phyloP scores from a whole-genome alignment of 2,888 invertebrate species.

The Drosophila siamana region DNA sequence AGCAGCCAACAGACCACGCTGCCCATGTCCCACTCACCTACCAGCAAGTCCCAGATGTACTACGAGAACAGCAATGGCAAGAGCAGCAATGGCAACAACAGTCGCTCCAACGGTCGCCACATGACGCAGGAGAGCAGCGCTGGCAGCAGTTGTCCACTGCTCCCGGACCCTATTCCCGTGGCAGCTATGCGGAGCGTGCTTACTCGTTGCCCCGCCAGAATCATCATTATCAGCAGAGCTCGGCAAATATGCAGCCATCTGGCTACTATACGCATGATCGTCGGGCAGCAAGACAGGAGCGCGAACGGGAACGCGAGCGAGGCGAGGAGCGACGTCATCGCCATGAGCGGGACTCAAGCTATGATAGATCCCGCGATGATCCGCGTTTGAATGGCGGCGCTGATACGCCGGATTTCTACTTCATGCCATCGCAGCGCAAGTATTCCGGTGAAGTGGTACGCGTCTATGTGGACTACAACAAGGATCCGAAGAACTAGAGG shows the following conservation, averaged over 20 bases:
- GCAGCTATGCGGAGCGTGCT: slow-evolving; percentile 87
- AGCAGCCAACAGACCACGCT: slow-evolving; percentile 84
- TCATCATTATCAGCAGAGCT: slow-evolving; percentile 84
- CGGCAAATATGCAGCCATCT: slow-evolving; percentile 82
- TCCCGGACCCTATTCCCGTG: slow-evolving; percentile 71
- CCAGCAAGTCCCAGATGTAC: slow-evolving; percentile 84
- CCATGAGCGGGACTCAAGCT: slow-evolving; percentile 79
- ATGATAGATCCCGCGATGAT: slow-evolving; percentile 82
- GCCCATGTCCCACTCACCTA: slow-evolving; percentile 85
- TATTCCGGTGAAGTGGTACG: slow-evolving; percentile 96
- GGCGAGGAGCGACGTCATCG: slow-evolving; percentile 79
- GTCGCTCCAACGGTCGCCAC: slow-evolving; percentile 58
- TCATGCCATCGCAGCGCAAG: slow-evolving; percentile 97
- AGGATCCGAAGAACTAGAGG: slow-evolving; percentile 87
- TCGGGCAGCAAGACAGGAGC: slow-evolving; percentile 83
- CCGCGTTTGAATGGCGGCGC: slow-evolving; percentile 83
- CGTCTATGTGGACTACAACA: slow-evolving; percentile 93
- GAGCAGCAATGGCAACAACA: slow-evolving; percentile 49
- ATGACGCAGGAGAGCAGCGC: slow-evolving; percentile 67
- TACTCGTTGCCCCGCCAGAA: slow-evolving; percentile 91
- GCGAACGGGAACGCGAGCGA: slow-evolving; percentile 51
- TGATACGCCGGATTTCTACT: slow-evolving; percentile 93
- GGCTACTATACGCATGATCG: slow-evolving; percentile 87
- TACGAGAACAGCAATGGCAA: slow-evolving; percentile 77
- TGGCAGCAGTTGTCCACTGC: slow-evolving; percentile 29